Base-by-base conservation (phyloP, 2,113 vertebrate genomes). In the Hippolais icterina region DNA sequence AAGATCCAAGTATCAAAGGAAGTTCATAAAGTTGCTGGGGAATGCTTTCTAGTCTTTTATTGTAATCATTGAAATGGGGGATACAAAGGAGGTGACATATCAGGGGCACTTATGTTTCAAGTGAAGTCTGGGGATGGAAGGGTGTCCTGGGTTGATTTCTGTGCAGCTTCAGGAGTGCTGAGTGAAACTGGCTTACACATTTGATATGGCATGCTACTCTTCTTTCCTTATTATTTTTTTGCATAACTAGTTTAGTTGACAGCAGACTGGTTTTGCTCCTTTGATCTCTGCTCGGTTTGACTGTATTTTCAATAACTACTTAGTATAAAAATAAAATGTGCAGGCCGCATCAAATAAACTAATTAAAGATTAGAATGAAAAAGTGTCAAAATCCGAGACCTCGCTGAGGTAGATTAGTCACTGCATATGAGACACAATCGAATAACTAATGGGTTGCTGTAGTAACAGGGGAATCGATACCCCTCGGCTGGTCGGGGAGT, bases 351-450 rank as follows among this genome's bases (percentile, higher is more conserved):
- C 97, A 97, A 95, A 98, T 97, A 97, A 98, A 97, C 96, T 98
- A 98, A 97, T 98, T 98, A 98, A 98, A 97, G 96, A 96, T 98
- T 98, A 98, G 96, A 97, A 98, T 98, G 98, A 97, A 97, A 94
- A 97, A 97, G 97, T 97, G 97, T 96, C 96, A 98, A 96, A 97
- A 97, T 95, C 84, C 52, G 86, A 98, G 97, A 97, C 96, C 95
- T 96, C 53, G 42, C 87, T 18, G 96, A 92, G 94, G 92, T 91
- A 98, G 97, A 98, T 98, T 97, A 98, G 96, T 95, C 88, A 82
- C 89, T 89, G 97, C 87, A 90, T 93, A 41, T 2, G 70, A 96
- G 92, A 97, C 87, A 91, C 37, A 95, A 93, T 95, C 93, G 96
- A 93, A 96, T 98, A 98, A 98, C 96, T 96, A 97, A 97, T 96